phyloP scores from a whole-genome alignment of 2,797 vertebrate genomes.

The Balearica regulorum region DNA sequence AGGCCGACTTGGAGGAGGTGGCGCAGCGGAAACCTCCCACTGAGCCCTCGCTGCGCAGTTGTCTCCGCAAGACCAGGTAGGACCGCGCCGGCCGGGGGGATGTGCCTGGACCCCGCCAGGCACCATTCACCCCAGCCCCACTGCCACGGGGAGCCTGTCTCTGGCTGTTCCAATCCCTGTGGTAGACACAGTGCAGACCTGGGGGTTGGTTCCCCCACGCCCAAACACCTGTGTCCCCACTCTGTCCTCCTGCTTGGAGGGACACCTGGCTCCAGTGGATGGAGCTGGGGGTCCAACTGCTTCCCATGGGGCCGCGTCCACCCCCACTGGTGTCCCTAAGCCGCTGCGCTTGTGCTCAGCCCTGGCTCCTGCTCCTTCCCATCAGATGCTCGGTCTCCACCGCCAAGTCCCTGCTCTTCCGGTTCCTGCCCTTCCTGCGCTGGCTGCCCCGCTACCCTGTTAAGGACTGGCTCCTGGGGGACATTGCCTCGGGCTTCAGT shows the following conservation, averaged over 20 bases:
- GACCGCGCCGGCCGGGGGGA: background rate
- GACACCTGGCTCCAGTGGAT: background rate
- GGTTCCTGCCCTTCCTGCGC: constrained; percentile 81
- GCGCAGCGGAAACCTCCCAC: constrained; percentile 68
- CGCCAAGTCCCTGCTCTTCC: constrained; percentile 76
- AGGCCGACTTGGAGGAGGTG: constrained; percentile 83
- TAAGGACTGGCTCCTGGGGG: constrained; percentile 90
- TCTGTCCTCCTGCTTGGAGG: background rate
- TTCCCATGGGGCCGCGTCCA: background rate
- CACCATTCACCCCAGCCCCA: background rate
- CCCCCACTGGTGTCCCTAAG: background rate
- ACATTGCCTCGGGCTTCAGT: constrained; percentile 90
- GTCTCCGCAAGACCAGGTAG: constrained; percentile 40
- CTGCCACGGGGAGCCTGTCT: background rate
- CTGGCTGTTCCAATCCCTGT: background rate
- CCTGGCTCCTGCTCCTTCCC: background rate
- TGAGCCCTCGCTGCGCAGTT: constrained; percentile 25
- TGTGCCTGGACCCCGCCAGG: background rate
- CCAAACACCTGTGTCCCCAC: background rate
- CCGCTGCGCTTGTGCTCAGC: background rate
- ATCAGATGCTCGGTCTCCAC: constrained; percentile 80
- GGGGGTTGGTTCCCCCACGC: background rate
- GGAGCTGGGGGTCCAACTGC: background rate
- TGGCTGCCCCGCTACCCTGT: constrained; percentile 93
- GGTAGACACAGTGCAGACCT: background rate